Conservation (phyloP, 2,797 vertebrate species). For the Ctenosaura bakeri region DNA sequence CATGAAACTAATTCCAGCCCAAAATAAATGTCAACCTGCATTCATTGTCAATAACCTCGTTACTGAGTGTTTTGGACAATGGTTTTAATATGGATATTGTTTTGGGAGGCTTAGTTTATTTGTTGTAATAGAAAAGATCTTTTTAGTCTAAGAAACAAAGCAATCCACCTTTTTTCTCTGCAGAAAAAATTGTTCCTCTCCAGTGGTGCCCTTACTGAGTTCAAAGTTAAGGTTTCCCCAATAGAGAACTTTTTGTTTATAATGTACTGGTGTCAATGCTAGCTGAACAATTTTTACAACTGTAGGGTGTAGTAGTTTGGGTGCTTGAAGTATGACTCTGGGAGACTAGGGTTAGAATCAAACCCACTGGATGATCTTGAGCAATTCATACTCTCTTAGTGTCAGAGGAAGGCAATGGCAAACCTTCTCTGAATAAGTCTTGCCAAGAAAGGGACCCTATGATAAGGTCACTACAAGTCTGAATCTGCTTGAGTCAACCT, state of each 20-base stretch:
- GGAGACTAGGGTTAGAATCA: no score
- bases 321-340: no score
- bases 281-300: no score
- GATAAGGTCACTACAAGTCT: no score
- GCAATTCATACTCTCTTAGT: no score
- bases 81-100: background rate
- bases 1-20: background rate
- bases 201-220: background rate
- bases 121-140: slow-evolving; percentile 9
- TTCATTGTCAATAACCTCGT: slow-evolving; percentile 18
- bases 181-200: background rate
- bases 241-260: background rate
- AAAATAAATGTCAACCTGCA: background rate
- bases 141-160: background rate
- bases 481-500: no score
- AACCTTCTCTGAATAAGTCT: no score
- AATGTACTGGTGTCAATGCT: no score
- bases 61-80: background rate
- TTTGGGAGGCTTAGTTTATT: background rate
- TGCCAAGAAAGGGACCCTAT: no score
- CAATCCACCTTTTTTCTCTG: background rate
- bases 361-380: no score
- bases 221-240: background rate
- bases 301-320: no score
- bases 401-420: no score